Evolutionary conservation across 2,113 vertebrate species (phyloP).

Genomic region (Mesoclemmys tuberculata): DNA sequence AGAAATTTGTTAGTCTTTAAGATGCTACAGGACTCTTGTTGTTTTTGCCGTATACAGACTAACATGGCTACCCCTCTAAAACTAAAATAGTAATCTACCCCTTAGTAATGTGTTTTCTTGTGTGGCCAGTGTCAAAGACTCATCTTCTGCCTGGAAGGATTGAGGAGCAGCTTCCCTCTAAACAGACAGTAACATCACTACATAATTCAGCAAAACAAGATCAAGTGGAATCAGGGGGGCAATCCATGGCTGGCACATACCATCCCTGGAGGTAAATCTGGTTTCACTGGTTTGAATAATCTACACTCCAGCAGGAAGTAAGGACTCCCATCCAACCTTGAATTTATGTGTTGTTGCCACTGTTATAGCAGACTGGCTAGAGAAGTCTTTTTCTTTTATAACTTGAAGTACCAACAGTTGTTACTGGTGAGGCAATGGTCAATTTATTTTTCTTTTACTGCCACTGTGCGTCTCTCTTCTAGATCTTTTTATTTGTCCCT

Average conservation of each 20-base stretch:
- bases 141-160: background rate
- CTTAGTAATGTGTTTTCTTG: background rate
- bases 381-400: background rate
- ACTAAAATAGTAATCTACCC: background rate
- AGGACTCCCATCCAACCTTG: background rate
- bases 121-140: background rate
- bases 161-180: background rate
- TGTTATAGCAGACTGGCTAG: background rate
- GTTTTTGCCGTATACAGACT: too few species aligned
- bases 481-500: background rate
- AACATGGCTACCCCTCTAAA: background rate
- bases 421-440: background rate
- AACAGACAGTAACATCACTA: background rate
- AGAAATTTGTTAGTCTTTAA: too few species aligned
- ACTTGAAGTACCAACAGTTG: background rate
- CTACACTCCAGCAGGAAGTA: background rate
- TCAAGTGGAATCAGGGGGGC: background rate
- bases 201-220: background rate
- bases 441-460: background rate
- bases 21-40: too few species aligned
- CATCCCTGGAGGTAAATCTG: fast-evolving
- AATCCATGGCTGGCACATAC: background rate
- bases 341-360: background rate
- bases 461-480: background rate
- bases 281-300: background rate